Evolutionary conservation across 1,140 invertebrate species (phyloP).

Genomic region (Akabosia matsudoensis): DNA sequence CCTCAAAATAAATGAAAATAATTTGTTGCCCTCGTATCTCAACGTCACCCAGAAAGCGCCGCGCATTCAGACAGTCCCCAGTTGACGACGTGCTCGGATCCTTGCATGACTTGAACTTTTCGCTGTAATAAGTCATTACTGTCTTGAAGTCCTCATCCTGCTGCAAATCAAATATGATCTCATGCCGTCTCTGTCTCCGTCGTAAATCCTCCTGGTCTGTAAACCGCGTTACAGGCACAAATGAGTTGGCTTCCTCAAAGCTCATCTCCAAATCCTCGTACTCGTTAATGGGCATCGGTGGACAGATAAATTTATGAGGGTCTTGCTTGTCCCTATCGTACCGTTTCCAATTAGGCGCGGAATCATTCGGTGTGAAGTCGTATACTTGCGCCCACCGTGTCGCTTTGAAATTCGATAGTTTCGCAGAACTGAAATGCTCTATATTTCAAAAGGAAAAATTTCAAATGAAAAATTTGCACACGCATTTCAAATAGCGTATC

Average conservation of each 20-base stretch:
- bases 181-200: constrained; percentile 20
- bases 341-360: constrained; percentile 28
- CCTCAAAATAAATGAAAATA: constrained; percentile 9
- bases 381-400: constrained; percentile 39
- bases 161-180: constrained; percentile 10
- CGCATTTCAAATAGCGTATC: not conserved
- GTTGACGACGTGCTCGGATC: not conserved
- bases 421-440: constrained; percentile 43
- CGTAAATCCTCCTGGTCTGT: constrained; percentile 14
- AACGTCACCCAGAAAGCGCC: not conserved
- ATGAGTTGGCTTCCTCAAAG: not conserved
- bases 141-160: constrained; percentile 11
- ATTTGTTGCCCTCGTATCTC: not conserved
- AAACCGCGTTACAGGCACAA: constrained; percentile 29
- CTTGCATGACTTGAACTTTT: constrained; percentile 1
- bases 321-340: constrained; percentile 29
- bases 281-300: not conserved
- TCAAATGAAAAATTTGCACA: not conserved
- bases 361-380: constrained; percentile 44
- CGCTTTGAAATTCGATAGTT: constrained; percentile 39
- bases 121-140: constrained; percentile 9
- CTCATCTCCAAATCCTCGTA: not conserved
- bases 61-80: not conserved
- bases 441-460: constrained; percentile 23
- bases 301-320: constrained; percentile 22